Evolutionary conservation across 2,113 vertebrate genomes (phyloP).

Genomic region (Ctenodactylus gundi): DNA sequence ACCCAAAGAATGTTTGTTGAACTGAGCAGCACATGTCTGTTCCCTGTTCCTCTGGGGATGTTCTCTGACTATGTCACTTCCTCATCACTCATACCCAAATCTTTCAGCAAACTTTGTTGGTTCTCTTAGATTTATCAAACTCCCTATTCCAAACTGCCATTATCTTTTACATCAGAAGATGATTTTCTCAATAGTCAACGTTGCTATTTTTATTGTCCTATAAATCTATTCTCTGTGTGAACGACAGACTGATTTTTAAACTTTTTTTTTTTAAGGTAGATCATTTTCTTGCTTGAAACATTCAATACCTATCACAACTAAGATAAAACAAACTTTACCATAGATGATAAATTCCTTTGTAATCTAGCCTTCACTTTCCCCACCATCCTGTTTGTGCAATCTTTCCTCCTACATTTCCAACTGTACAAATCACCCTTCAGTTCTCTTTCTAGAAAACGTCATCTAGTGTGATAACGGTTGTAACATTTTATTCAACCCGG

Average conservation of each 20-base stretch:
- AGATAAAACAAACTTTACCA: not conserved
- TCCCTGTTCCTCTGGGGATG: not conserved
- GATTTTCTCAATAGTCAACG: not conserved
- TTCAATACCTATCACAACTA: not conserved
- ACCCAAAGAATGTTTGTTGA: too few species aligned
- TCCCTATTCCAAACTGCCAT: not conserved
- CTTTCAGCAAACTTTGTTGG: not conserved
- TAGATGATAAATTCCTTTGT: not conserved
- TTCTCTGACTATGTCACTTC: not conserved
- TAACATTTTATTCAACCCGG: conserved; percentile 14
- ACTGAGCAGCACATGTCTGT: too few species aligned
- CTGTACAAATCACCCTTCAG: not conserved
- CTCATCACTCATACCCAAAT: not conserved
- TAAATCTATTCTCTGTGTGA: not conserved
- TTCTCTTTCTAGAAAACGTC: conserved; percentile 1
- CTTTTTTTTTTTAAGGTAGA: too few species aligned
- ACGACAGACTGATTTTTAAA: not conserved
- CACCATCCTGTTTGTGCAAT: not conserved
- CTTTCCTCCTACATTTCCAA: not conserved
- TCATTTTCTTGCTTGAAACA: not conserved
- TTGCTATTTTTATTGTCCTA: not conserved
- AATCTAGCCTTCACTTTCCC: not conserved
- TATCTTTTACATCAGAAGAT: not conserved
- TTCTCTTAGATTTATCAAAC: not conserved
- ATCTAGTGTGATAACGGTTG: not conserved